Percentiles rank a stretch among this genome's conserved stretches.
These are phyloP conservation scores for Vollenhovia emeryi DNA, from an alignment of 1,140 invertebrate genomes.

Conservation along the genomic window DNA sequence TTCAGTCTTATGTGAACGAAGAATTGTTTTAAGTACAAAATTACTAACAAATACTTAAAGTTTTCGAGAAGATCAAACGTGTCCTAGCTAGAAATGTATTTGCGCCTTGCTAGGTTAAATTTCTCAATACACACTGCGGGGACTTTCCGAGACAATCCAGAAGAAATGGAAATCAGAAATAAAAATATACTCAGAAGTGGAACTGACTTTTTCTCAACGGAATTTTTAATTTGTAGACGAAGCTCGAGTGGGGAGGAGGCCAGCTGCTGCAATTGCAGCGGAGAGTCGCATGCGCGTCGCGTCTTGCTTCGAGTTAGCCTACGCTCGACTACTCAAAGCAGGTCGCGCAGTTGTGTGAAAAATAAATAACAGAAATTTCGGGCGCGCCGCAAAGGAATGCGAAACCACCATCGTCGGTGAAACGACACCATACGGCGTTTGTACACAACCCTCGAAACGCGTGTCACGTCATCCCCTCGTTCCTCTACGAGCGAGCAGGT, in stretches of 20 bases:
- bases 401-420: background rate
- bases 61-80: background rate
- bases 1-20: too few relatives aligned
- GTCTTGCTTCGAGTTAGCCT: background rate
- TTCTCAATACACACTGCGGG: background rate
- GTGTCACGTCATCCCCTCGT: slow-evolving; percentile 33
- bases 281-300: background rate
- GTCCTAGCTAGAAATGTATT: background rate
- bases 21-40: background rate
- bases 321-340: background rate
- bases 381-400: background rate
- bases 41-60: background rate
- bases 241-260: background rate
- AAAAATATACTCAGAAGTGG: background rate
- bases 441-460: slow-evolving; percentile 53
- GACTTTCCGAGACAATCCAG: background rate
- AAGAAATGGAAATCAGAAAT: background rate
- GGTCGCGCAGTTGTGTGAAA: background rate
- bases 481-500: slow-evolving; percentile 58
- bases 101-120: background rate
- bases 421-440: background rate
- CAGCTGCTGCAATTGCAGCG: background rate
- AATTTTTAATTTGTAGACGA: background rate
- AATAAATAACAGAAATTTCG: slow-evolving; percentile 26
- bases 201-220: background rate